Conservation (phyloP, 2,113 vertebrate genomes). For the Helogale parvula region DNA sequence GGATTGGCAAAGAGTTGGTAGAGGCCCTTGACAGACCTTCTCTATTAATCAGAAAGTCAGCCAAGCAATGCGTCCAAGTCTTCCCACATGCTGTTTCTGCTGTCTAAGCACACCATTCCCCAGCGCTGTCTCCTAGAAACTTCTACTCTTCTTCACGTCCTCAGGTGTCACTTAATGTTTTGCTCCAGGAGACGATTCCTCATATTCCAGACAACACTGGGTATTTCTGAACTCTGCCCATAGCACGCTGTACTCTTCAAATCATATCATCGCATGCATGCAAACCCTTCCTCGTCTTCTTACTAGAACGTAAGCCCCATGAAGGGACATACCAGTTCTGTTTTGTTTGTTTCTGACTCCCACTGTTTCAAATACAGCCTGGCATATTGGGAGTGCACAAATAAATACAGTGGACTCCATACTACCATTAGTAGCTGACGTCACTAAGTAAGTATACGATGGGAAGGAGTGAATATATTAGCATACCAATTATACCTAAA, state of each 20-base stretch:
- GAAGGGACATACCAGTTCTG: not conserved
- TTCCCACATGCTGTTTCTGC: not conserved
- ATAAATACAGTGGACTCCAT: not conserved
- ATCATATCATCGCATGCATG: not conserved
- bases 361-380: not conserved
- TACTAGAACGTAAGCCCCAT: not conserved
- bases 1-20: not conserved
- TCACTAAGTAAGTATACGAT: not conserved
- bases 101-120: not conserved
- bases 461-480: not conserved
- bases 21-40: not conserved
- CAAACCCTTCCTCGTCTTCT: constrained; percentile 5
- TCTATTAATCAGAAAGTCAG: constrained; percentile 35
- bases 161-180: not conserved
- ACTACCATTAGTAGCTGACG: not conserved
- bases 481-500: not conserved
- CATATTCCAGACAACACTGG: not conserved
- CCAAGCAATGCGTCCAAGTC: not conserved
- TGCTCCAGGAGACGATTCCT: not conserved
- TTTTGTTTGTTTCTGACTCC: not conserved
- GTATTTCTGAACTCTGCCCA: not conserved
- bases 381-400: not conserved
- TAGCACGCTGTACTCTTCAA: not conserved
- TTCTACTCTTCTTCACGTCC: not conserved
- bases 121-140: not conserved